These are phyloP conservation scores for Cyprinodon brontotheroides DNA, from an alignment of 2,113 vertebrate genomes.

Conservation along the genomic window DNA sequence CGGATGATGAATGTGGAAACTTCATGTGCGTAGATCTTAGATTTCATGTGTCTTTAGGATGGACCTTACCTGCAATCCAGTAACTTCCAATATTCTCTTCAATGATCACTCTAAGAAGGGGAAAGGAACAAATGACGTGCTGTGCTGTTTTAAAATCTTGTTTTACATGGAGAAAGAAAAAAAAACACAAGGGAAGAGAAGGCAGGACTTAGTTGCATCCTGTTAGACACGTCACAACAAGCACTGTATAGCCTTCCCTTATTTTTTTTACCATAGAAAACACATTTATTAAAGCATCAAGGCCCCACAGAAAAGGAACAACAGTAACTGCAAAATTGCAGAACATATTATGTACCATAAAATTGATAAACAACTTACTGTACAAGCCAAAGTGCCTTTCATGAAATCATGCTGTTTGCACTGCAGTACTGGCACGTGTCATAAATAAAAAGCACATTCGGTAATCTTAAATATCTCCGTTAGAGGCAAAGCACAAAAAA, in stretches of 20 bases:
- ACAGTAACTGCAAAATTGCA: constrained; percentile 76
- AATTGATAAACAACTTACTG: constrained; percentile 78
- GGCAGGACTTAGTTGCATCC: constrained; percentile 29
- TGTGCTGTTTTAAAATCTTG: neutral
- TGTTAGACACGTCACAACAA: constrained; percentile 47
- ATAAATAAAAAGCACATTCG: constrained; percentile 62
- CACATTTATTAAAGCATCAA: constrained; percentile 80
- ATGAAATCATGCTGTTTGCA: constrained; percentile 75
- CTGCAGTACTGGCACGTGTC: constrained; percentile 58
- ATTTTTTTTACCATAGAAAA: constrained; percentile 71
- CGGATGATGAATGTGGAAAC: neutral
- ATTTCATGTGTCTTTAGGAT: neutral
- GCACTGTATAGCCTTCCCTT: constrained; percentile 52
- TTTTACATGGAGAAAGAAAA: constrained; percentile 20
- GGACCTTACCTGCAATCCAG: constrained; percentile 43
- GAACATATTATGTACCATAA: constrained; percentile 78
- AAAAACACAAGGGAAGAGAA: constrained; percentile 8
- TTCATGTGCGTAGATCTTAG: neutral
- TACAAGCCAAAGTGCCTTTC: constrained; percentile 72
- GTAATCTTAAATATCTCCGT: constrained; percentile 7
- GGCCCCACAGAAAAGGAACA: constrained; percentile 68
- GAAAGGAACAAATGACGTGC: neutral
- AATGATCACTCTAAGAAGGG: constrained; percentile 29
- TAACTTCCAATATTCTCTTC: constrained; percentile 21
- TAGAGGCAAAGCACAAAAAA: neutral